Base-by-base conservation (phyloP, 2,888 invertebrate species). In the Lissocephala sabroskyi region DNA sequence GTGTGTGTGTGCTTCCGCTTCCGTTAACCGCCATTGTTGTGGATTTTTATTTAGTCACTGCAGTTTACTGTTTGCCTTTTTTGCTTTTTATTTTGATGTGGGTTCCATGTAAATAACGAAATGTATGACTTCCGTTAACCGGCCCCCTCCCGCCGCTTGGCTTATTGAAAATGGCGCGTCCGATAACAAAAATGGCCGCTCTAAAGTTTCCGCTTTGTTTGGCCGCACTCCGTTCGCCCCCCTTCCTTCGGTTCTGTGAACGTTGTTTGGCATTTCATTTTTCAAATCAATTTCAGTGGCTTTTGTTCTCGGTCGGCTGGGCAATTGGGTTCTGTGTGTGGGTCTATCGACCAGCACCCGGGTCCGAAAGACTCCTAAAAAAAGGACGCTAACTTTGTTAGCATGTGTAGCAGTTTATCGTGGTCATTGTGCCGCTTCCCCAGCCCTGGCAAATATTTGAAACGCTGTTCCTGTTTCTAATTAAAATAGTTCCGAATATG, bases 151-250 rank as follows among this genome's bases (percentile, higher is more conserved):
- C 1, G 5, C 13, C 9, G 33, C 17, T 43, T 49, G 28, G 52
- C 49, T 32, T 55, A 68, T 58, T 57, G 65, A 59, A 68, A 73
- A 70, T 73, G 64, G 68, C 68, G 59, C 64, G 59, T 56, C 58
- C 64, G 77, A 77, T 71, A 71, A 70, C 71, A 74, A 71, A 71
- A 71, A 74, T 74, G 77, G 78, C 59, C 64, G 64, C 51, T 77
- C 59, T 48, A 49, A 49, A 55, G 70, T 56, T 77, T 71, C 71
- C 77, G 77, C 62, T 74, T 70, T 57, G 47, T 60, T 59, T 55
- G 46, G 49, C 63, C 56, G 65, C 74, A 56, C 57, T 49, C 59
- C 52, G 71, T 56, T 56, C n/a, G n/a, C n/a, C n/a, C 52, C 61
- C 23, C 18, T 10, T 44, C 35, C 16, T 19, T 10, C n/a, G n/a